These are phyloP conservation scores for Cydia pomonella DNA, from an alignment of 1,140 invertebrate species.

Conservation along the genomic window DNA sequence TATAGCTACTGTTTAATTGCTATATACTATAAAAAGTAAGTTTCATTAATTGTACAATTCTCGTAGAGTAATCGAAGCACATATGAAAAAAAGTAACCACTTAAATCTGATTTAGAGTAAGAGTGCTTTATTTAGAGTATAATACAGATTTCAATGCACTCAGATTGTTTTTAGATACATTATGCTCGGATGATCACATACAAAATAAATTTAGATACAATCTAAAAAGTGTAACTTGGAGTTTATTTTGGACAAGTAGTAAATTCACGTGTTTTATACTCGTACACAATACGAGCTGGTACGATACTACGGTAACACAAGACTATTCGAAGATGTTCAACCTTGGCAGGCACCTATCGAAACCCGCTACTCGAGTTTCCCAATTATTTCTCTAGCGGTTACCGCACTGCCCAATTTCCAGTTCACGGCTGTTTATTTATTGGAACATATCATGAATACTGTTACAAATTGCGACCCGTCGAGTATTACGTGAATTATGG, in stretches of 20 bases:
- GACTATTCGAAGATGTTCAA: neutral
- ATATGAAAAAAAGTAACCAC: too few relatives aligned
- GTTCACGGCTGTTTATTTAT: constrained; percentile 29
- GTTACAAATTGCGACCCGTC: constrained; percentile 28
- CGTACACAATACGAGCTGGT: neutral
- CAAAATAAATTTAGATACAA: too few relatives aligned
- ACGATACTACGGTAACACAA: neutral
- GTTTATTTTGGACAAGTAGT: too few relatives aligned
- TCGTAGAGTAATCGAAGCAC: too few relatives aligned
- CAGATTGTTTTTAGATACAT: too few relatives aligned
- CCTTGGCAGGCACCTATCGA: constrained; percentile 2
- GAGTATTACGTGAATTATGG: constrained; percentile 22
- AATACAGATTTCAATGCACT: too few relatives aligned
- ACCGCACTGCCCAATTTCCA: constrained; percentile 29
- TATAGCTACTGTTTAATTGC: neutral
- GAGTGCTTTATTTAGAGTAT: too few relatives aligned
- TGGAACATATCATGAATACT: constrained; percentile 28
- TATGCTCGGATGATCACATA: too few relatives aligned
- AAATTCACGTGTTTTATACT: too few relatives aligned
- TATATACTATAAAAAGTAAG: neutral
- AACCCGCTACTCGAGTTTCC: constrained; percentile 21
- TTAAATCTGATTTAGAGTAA: too few relatives aligned
- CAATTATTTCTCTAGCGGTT: constrained; percentile 21
- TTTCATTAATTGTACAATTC: too few relatives aligned
- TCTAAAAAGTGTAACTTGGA: too few relatives aligned